A percentile compares a stretch with the other conserved stretches of the same genome.
These are phyloP conservation scores for Osmerus eperlanus DNA, from an alignment of 2,113 vertebrate species.

Conservation along the genomic window DNA sequence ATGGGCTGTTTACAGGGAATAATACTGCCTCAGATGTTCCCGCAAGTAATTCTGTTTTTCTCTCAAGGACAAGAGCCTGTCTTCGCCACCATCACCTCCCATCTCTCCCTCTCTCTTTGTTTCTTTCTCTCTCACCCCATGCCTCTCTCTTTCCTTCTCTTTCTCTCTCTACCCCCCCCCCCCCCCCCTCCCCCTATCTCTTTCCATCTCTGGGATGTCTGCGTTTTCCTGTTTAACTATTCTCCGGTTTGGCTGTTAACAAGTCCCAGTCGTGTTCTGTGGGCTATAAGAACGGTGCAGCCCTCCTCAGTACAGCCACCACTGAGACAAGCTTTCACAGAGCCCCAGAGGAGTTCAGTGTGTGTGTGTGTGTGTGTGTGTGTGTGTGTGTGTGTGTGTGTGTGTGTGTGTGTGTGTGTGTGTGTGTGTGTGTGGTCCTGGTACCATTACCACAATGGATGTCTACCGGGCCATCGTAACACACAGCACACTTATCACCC, in stretches of 20 bases:
- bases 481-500: too few relatives aligned
- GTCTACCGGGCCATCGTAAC: too few relatives aligned
- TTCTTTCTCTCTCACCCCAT: neutral
- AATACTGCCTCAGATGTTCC: constrained; percentile 43
- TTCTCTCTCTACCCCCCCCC: neutral
- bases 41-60: constrained; percentile 30
- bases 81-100: neutral
- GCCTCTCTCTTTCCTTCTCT: neutral
- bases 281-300: neutral
- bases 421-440: neutral
- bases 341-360: neutral
- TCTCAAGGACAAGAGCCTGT: constrained; percentile 41
- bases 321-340: neutral
- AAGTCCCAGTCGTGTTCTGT: constrained; percentile 20
- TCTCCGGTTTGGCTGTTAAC: constrained; percentile 44
- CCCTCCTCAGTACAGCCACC: too few relatives aligned
- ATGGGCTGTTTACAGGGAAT: constrained; percentile 40
- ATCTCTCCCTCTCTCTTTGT: neutral
- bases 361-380: neutral
- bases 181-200: neutral
- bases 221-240: constrained; percentile 29
- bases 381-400: neutral
- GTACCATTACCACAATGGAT: too few relatives aligned
- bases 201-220: neutral
- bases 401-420: constrained; percentile 1